Evolutionary conservation across 2,888 invertebrate genomes (phyloP), one percentile per base, ranked within the genome.

Genomic region (Polylopha cassiicola): DNA sequence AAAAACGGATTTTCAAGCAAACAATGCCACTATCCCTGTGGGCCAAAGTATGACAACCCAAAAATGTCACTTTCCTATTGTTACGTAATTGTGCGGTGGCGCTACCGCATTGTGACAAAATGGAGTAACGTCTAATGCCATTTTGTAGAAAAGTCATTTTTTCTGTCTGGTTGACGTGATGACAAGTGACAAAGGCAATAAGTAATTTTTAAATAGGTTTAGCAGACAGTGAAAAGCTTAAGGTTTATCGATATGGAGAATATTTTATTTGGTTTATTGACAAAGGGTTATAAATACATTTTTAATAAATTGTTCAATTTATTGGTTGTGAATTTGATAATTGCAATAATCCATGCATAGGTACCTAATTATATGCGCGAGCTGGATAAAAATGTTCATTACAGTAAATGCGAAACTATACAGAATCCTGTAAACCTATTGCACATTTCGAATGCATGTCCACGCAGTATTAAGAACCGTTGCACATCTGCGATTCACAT

Each of bases 61-160:
- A 65, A 65, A 63, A 71, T 80, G 81, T 77, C 77, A 80, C 78
- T 74, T 73, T 53, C 46, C 56, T 51, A 64, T 73, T 75, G 68
- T 73, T 28, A 48, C 20, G 48, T 56, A 55, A 71, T 71, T 65
- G 64, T 65, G 51, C 61, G 69, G 73, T 82, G 84, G 84, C 84
- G 84, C 84, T 85, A 76, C 74, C 53, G 54, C 69, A 67, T 74
- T 72, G 69, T 75, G 49, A 48, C 51, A 45, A 57, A 67, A 64
- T 62, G 54, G 62, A 62, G 62, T 62, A 53, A 64, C 47, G 36
- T 37, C 51, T 29, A n/a, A n/a, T n/a, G n/a, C 43, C 56, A 65
- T 65, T 61, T 64, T 49, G 57, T 50, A 50, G 54, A 61, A 71
- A 75, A 79, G 77, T 78, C 76, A 76, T 51, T 65, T 78, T 81